Base-by-base conservation (phyloP, 2,888 invertebrate genomes). In the Leucania comma region DNA sequence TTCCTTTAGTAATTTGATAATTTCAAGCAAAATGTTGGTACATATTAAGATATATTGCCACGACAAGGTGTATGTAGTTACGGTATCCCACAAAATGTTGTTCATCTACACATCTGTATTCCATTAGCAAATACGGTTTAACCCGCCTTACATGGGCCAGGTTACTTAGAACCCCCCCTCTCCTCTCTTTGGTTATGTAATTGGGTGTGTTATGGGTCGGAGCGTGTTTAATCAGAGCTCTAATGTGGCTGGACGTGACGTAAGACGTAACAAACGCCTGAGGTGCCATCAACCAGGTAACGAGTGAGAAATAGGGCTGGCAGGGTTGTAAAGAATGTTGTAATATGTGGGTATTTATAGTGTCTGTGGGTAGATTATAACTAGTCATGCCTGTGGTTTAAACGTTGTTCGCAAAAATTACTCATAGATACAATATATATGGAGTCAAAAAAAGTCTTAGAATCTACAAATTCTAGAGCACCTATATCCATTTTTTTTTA, bases 111-210 rank as follows among this genome's bases (percentile, higher is more conserved):
- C 94, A 93, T 93, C 91, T 94, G 93, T 94, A 94, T 95, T 94
- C 94, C 93, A 95, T 95, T 94, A 94, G 93, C 93, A 94, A 95
- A 94, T 92, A 93, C 89, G 91, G 91, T 92, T 94, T 92, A 92
- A 89, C 90, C 88, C 90, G 85, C 89, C 89, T 88, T 82, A 86
- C 84, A 88, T 86, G 84, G 80, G 74, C 94, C 92, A 92, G 80
- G 82, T 68, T 86, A 84, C 26, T 35, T 63, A 86, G 93, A 90
- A 65, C 91, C 82, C 26, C 85, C 76, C 56, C 78, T 62, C 75
- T 85, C 78, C 81, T 74, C 85, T 77, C 65, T 72, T 78, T 82
- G 80, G 83, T 82, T 84, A 79, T 84, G 78, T 89, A 88, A 91
- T 90, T 89, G 88, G 88, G 85, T 86, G 86, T 84, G 85, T 87